Percentiles rank a stretch among this genome's conserved stretches.
These are phyloP conservation scores for Eristalis arbustorum DNA, from an alignment of 2,888 invertebrate species.

Conservation along the genomic window DNA sequence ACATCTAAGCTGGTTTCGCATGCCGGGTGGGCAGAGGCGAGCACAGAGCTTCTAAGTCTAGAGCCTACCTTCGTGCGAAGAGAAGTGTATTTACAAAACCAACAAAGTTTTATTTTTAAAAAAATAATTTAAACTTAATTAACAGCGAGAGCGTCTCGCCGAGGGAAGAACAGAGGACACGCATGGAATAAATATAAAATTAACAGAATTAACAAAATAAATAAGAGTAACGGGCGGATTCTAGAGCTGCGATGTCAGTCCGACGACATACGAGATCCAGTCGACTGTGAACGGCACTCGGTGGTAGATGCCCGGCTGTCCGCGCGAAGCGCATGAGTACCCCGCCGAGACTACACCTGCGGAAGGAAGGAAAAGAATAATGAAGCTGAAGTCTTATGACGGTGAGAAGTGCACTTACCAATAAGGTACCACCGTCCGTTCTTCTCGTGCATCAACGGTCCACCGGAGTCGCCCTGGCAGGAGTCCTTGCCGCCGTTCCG, in stretches of 20 bases:
- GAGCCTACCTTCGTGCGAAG: constrained; percentile 28
- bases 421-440: constrained; percentile 94
- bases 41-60: not conserved
- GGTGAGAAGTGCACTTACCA: constrained; percentile 73
- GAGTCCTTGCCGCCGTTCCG: constrained; percentile 88
- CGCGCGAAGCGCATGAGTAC: constrained; percentile 95
- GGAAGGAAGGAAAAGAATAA: not conserved
- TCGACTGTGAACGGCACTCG: constrained; percentile 95
- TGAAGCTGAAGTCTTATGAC: not conserved
- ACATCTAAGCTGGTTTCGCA: constrained; percentile 24
- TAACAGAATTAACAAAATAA: constrained; percentile 41
- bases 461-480: constrained; percentile 86
- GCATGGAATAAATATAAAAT: constrained; percentile 59
- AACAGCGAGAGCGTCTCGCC: constrained; percentile 36
- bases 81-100: constrained; percentile 52
- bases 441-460: constrained; percentile 93
- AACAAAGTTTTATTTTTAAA: not conserved
- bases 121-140: constrained; percentile 53
- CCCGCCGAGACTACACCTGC: constrained; percentile 94
- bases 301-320: constrained; percentile 97
- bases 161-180: constrained; percentile 13
- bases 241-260: constrained; percentile 77
- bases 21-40: not conserved
- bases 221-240: constrained; percentile 4
- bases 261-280: constrained; percentile 89